A percentile compares a stretch with the other conserved stretches of the same genome.
Evolutionary conservation across 2,888 invertebrate species (phyloP).

Genomic region (Melanostoma mellinum): DNA sequence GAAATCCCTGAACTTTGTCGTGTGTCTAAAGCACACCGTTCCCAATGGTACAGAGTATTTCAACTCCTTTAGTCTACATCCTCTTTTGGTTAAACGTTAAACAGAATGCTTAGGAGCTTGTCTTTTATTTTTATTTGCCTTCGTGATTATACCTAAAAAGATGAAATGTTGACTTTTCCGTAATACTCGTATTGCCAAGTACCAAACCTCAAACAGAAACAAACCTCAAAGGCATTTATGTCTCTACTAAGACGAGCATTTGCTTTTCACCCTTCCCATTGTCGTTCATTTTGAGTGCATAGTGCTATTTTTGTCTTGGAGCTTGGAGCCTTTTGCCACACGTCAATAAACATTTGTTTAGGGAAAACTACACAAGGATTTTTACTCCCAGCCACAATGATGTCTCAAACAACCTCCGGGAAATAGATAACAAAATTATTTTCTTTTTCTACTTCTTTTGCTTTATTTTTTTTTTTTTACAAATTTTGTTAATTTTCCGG

Average conservation of each 20-base stretch:
- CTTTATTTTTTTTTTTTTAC: slow-evolving; percentile 46
- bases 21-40: slow-evolving; percentile 8
- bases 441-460: slow-evolving; percentile 17
- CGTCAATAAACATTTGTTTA: slow-evolving; percentile 46
- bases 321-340: slow-evolving; percentile 44
- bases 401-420: slow-evolving; percentile 48
- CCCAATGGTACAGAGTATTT: background rate
- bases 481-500: slow-evolving; percentile 81
- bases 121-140: slow-evolving; percentile 66
- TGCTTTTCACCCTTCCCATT: slow-evolving; percentile 11
- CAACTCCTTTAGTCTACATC: slow-evolving; percentile 30
- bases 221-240: slow-evolving; percentile 55
- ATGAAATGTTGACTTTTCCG: slow-evolving; percentile 69
- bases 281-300: slow-evolving; percentile 34
- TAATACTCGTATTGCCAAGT: slow-evolving; percentile 37
- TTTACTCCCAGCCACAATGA: slow-evolving; percentile 24
- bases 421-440: slow-evolving; percentile 51
- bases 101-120: slow-evolving; percentile 56
- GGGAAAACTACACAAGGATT: background rate
- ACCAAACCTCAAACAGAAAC: slow-evolving; percentile 22
- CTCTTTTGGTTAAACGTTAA: slow-evolving; percentile 48
- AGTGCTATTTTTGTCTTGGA: slow-evolving; percentile 51
- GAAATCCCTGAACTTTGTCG: slow-evolving; percentile 47
- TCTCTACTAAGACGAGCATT: slow-evolving; percentile 17
- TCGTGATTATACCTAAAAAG: slow-evolving; percentile 63